Evolutionary conservation across 2,888 invertebrate genomes (phyloP).

Genomic region (Napeogenes sylphis): DNA sequence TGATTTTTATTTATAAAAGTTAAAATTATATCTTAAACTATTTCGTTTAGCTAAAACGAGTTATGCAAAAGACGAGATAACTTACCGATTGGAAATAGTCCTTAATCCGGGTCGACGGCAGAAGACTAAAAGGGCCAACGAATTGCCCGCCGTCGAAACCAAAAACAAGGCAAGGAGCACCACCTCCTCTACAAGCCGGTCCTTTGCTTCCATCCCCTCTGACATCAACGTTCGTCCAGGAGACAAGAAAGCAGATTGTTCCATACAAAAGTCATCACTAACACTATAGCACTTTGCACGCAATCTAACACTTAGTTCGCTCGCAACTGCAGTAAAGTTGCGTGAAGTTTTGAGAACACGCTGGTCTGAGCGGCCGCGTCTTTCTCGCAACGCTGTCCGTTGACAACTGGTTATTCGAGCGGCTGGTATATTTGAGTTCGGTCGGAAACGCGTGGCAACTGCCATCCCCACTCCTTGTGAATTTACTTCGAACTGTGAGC

Average conservation of each 20-base stretch:
- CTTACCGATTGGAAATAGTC: constrained; percentile 88
- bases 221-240: constrained; percentile 71
- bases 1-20: constrained; percentile 21
- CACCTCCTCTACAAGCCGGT: constrained; percentile 70
- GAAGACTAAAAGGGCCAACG: constrained; percentile 85
- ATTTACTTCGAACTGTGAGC: constrained; percentile 9
- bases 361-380: constrained; percentile 65
- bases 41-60: background rate
- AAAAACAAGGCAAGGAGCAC: constrained; percentile 76
- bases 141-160: constrained; percentile 84
- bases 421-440: constrained; percentile 29
- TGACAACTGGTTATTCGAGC: constrained; percentile 59
- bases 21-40: background rate
- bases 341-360: constrained; percentile 76
- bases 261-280: constrained; percentile 73
- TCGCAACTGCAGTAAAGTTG: constrained; percentile 67
- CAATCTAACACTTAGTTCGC: constrained; percentile 65
- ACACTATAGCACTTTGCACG: constrained; percentile 54
- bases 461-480: constrained; percentile 37
- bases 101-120: constrained; percentile 83
- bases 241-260: constrained; percentile 60
- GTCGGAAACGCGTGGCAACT: constrained; percentile 44
- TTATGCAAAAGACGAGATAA: constrained; percentile 26
- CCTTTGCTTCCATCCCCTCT: constrained; percentile 70
- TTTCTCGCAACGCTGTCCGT: constrained; percentile 66